phyloP scores from a whole-genome alignment of 2,888 invertebrate genomes.

The Drosophila pullipes region DNA sequence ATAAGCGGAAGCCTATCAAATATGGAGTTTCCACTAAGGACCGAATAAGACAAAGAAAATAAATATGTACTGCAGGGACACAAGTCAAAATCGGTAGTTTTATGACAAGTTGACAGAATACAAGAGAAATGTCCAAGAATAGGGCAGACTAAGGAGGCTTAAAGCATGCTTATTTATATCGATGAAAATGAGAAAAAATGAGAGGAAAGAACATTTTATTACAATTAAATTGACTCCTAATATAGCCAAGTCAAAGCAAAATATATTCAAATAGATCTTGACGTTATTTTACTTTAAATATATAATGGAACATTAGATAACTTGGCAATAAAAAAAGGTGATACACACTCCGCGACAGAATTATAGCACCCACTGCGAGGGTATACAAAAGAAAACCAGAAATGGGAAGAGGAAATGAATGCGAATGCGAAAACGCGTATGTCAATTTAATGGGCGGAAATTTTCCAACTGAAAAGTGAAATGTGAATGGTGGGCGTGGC shows the following conservation, averaged over 20 bases:
- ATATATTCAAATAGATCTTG: background rate
- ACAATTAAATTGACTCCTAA: background rate
- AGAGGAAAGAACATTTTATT: background rate
- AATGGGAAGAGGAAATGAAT: slow-evolving; percentile 67
- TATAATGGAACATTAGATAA: background rate
- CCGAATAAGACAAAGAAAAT: background rate
- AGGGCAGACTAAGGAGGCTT: background rate
- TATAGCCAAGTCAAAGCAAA: background rate
- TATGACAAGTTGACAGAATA: background rate
- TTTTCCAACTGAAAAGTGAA: slow-evolving; percentile 61
- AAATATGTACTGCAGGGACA: background rate
- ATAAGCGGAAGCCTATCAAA: background rate
- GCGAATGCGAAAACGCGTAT: slow-evolving; percentile 73
- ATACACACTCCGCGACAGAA: background rate
- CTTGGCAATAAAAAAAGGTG: background rate
- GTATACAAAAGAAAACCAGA: slow-evolving; percentile 1
- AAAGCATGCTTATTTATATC: too few species aligned
- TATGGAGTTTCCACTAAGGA: background rate
- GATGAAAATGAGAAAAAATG: too few species aligned
- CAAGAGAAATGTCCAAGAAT: accelerated
- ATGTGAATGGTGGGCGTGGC: slow-evolving; percentile 33
- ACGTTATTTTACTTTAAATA: background rate
- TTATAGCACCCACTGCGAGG: background rate
- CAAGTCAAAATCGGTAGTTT: background rate
- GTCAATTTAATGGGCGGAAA: slow-evolving; percentile 82